A percentile compares a stretch with the other conserved stretches of the same genome.
These are phyloP conservation scores for Lineus longissimus DNA, from an alignment of 1,140 invertebrate genomes.

Conservation along the genomic window DNA sequence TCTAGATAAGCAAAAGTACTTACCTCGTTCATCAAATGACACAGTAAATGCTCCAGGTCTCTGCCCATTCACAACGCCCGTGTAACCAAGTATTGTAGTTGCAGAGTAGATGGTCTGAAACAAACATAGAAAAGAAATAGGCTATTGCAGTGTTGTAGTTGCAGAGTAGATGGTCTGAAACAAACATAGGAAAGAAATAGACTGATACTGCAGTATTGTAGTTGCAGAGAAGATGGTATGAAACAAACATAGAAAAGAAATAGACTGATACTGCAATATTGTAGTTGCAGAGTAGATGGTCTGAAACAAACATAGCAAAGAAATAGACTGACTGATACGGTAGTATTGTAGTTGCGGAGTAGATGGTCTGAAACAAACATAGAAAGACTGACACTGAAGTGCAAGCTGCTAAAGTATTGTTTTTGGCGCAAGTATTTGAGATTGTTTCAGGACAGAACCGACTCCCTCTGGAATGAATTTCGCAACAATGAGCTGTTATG, in stretches of 20 bases:
- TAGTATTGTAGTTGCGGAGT: neutral
- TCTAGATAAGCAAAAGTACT: neutral
- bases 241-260: neutral
- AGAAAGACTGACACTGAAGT: constrained; percentile 4
- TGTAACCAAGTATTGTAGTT: constrained; percentile 37
- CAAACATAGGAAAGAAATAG: no score
- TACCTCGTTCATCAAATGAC: constrained; percentile 45
- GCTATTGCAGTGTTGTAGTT: neutral
- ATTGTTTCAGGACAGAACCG: no score
- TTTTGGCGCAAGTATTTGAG: no score
- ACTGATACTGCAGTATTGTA: constrained; percentile 1
- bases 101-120: constrained; percentile 41
- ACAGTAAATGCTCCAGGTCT: constrained; percentile 41
- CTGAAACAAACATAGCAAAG: neutral
- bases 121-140: no score
- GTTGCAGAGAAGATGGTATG: neutral
- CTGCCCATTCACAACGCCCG: constrained; percentile 39
- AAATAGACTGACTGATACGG: no score
- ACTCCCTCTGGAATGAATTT: no score
- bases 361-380: neutral
- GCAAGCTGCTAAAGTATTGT: no score
- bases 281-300: neutral
- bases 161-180: neutral
- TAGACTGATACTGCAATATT: constrained; percentile 5
- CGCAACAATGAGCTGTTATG: no score